Percentiles rank a stretch among this genome's conserved stretches.
These are phyloP conservation scores for Valencia hispanica DNA, from an alignment of 2,797 vertebrate genomes.

Conservation along the genomic window DNA sequence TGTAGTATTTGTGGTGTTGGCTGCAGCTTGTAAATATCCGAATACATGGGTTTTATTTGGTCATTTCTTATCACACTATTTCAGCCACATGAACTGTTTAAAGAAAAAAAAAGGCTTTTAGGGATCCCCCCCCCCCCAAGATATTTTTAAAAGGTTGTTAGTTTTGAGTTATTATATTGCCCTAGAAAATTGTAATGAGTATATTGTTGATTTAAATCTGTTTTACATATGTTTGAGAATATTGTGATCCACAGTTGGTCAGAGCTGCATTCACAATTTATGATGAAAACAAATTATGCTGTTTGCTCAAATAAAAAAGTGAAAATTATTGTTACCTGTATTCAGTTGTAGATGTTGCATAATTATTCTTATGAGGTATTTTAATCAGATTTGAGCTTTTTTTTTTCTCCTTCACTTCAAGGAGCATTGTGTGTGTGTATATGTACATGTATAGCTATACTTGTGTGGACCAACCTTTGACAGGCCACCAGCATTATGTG, in stretches of 20 bases:
- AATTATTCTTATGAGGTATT: background rate
- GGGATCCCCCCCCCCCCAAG: background rate
- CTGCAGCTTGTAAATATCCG: constrained; percentile 3
- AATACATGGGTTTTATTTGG: constrained; percentile 19
- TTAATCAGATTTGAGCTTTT: background rate
- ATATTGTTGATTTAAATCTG: background rate
- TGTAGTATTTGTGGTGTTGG: background rate
- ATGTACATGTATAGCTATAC: too few species aligned
- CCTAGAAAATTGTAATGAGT: background rate
- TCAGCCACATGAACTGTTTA: constrained; percentile 6
- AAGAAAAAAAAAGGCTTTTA: constrained; percentile 8
- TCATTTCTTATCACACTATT: background rate
- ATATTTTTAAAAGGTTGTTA: constrained; percentile 30
- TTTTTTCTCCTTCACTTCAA: background rate
- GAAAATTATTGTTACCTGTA: background rate
- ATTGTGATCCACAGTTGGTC: background rate
- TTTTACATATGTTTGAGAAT: background rate
- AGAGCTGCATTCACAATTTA: background rate
- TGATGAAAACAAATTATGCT: background rate
- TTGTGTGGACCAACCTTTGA: too few species aligned
- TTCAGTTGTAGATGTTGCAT: background rate
- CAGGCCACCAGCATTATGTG: too few species aligned
- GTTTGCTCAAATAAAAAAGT: background rate
- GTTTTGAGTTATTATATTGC: constrained; percentile 21
- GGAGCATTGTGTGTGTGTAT: too few species aligned